phyloP scores from a whole-genome alignment of 2,888 invertebrate species.

The Bombylius discolor region DNA sequence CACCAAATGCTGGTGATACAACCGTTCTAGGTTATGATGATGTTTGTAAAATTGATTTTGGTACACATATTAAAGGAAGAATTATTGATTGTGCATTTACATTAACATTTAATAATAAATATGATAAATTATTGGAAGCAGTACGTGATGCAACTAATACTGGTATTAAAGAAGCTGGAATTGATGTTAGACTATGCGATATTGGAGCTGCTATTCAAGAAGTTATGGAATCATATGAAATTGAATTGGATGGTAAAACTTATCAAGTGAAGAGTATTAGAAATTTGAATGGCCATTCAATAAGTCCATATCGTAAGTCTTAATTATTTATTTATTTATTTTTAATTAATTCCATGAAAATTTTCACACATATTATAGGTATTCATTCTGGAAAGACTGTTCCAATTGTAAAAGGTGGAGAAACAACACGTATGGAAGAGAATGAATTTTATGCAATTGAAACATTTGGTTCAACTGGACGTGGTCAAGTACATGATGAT shows the following conservation, averaged over 20 bases:
- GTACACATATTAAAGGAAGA: constrained; percentile 94
- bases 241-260: constrained; percentile 91
- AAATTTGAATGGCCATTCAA: constrained; percentile 98
- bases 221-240: constrained; percentile 99
- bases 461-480: constrained; percentile 97
- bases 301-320: constrained; percentile 84
- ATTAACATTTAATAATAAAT: constrained; percentile 89
- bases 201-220: constrained; percentile 95
- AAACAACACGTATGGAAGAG: constrained; percentile 96
- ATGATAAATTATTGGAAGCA: constrained; percentile 85
- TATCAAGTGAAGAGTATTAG: constrained; percentile 95
- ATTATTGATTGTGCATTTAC: constrained; percentile 99
- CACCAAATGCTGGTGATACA: constrained; percentile 94
- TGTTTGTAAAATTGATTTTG: constrained; percentile 98
- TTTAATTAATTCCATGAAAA: constrained; percentile 14
- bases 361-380: constrained; percentile 35
- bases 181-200: constrained; percentile 95
- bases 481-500: constrained; percentile 90
- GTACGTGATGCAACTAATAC: constrained; percentile 98
- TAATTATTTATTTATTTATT: not conserved
- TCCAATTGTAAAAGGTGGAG: constrained; percentile 97
- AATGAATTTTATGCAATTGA: constrained; percentile 99
- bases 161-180: constrained; percentile 88
- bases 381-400: constrained; percentile 97
- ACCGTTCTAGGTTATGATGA: constrained; percentile 92